These are phyloP conservation scores for Anoura caudifer DNA, from an alignment of 2,113 vertebrate genomes.

Conservation along the genomic window DNA sequence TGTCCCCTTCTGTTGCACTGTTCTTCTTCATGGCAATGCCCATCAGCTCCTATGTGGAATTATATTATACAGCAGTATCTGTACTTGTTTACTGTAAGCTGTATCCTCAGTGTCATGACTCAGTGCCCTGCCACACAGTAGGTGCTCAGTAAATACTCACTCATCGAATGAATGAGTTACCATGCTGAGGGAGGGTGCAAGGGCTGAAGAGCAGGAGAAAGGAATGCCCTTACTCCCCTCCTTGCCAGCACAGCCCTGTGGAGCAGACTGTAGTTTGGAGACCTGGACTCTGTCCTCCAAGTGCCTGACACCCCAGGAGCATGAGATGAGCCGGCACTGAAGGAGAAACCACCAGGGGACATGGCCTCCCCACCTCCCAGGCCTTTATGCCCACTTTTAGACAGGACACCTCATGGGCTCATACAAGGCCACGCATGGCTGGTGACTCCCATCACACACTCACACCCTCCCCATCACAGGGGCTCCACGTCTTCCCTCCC, in stretches of 20 bases:
- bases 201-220: neutral
- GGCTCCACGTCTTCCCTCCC: neutral
- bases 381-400: neutral
- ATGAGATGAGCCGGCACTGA: neutral
- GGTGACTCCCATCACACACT: neutral
- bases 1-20: neutral
- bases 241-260: neutral
- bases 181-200: neutral
- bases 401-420: too few relatives aligned
- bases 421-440: neutral
- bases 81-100: neutral
- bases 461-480: neutral
- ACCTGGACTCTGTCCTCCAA: neutral
- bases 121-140: neutral
- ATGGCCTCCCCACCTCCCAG: neutral
- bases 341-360: neutral
- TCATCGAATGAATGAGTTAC: neutral
- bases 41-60: neutral
- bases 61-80: accelerated
- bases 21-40: neutral
- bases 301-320: neutral
- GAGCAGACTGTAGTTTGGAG: neutral
- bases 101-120: neutral
- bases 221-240: neutral
- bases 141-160: neutral